phyloP scores from a whole-genome alignment of 2,888 invertebrate genomes.

The Lobophora halterata region DNA sequence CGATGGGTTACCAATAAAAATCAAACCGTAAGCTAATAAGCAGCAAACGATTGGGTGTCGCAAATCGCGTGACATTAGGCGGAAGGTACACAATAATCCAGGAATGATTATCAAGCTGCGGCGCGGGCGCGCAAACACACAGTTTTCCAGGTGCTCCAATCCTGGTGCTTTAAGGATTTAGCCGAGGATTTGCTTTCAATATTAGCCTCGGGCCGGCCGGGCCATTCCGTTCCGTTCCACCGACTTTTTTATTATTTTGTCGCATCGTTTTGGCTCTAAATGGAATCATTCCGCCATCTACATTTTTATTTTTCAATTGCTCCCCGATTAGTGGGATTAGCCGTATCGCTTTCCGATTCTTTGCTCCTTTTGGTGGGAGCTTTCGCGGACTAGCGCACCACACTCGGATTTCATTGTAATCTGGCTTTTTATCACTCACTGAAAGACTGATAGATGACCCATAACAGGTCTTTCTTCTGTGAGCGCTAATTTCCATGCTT shows the following conservation, averaged over 20 bases:
- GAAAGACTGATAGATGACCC: not conserved
- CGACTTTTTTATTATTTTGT: conserved; percentile 80
- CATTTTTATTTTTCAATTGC: conserved; percentile 83
- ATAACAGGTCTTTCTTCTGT: no score
- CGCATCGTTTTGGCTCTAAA: conserved; percentile 80
- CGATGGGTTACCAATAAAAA: conserved; percentile 47
- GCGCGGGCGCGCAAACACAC: conserved; percentile 59
- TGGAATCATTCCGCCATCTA: conserved; percentile 80
- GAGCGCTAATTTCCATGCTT: no score
- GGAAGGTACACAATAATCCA: conserved; percentile 76
- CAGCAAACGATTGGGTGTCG: conserved; percentile 61
- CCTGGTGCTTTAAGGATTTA: conserved; percentile 81
- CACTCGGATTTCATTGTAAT: conserved; percentile 19
- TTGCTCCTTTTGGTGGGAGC: conserved; percentile 73
- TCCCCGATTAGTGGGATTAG: conserved; percentile 80
- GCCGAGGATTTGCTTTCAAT: conserved; percentile 81
- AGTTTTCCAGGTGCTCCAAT: conserved; percentile 77
- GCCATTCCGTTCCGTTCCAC: conserved; percentile 67
- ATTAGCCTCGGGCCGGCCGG: conserved; percentile 72
- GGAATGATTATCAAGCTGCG: conserved; percentile 70
- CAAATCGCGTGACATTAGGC: conserved; percentile 66
- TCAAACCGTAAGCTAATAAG: conserved; percentile 44
- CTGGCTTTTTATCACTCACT: conserved; percentile 6
- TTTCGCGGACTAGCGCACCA: conserved; percentile 61
- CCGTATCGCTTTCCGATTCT: conserved; percentile 77